phyloP scores from a whole-genome alignment of 2,888 invertebrate species.

The Tenthredo distinguenda region DNA sequence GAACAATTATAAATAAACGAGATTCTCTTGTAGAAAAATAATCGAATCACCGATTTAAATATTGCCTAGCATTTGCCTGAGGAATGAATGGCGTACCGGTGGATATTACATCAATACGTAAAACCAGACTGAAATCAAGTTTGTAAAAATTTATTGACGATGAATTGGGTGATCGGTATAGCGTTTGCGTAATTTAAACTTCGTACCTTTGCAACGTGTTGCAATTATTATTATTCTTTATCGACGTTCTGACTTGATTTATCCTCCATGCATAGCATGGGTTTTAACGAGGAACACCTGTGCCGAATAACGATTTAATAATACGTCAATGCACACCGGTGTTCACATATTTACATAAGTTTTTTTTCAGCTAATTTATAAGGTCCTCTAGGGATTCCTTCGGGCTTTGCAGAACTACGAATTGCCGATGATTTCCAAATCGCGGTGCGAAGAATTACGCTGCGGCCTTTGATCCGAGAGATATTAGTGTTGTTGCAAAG shows the following conservation, averaged over 20 bases:
- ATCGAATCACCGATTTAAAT: background rate
- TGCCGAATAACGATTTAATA: background rate
- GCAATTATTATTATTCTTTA: conserved; percentile 41
- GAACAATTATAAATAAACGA: background rate
- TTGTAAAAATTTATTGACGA: conserved; percentile 13
- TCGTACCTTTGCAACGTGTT: background rate
- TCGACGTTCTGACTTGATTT: conserved; percentile 25
- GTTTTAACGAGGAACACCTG: conserved; percentile 16
- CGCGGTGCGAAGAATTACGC: background rate
- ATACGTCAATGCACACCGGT: background rate
- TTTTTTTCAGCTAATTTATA: too few relatives aligned
- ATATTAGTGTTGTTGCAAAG: background rate
- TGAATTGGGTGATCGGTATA: conserved; percentile 24
- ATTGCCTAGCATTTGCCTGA: background rate
- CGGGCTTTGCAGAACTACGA: background rate
- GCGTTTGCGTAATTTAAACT: background rate
- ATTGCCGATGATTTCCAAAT: background rate
- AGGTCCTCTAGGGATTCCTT: background rate
- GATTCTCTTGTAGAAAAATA: background rate
- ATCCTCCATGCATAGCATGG: background rate
- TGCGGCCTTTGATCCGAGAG: background rate
- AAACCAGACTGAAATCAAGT: background rate
- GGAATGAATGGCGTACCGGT: background rate
- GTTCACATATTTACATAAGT: background rate
- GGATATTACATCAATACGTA: background rate